phyloP scores from a whole-genome alignment of 2,797 vertebrate species.

The Oryzias dopingdopingensis region DNA sequence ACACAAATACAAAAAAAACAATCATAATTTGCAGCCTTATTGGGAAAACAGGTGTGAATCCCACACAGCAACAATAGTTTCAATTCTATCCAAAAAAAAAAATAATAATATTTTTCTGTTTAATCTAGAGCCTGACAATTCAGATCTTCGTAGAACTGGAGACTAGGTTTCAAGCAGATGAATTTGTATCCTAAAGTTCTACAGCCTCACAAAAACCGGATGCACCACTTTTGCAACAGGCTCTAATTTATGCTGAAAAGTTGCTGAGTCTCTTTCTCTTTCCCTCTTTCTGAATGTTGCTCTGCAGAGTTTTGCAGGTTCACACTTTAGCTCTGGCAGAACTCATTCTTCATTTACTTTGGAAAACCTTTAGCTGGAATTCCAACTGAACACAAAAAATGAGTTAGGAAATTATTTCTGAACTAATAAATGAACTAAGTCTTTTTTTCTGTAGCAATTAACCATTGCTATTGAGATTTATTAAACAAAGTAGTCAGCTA shows the following conservation, averaged over 20 bases:
- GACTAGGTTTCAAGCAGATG: conserved; percentile 2
- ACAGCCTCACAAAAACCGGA: conserved; percentile 13
- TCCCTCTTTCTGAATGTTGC: conserved; percentile 1
- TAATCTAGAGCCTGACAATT: neutral
- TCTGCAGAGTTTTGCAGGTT: conserved; percentile 34
- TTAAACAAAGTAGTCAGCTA: neutral
- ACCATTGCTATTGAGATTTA: neutral
- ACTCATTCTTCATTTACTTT: neutral
- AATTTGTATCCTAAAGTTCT: neutral
- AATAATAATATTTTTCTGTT: neutral
- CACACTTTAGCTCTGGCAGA: conserved; percentile 22
- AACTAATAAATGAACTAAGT: neutral
- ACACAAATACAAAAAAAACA: neutral
- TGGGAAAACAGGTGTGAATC: neutral
- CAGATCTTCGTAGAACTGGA: conserved; percentile 2
- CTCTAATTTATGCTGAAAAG: conserved; percentile 2
- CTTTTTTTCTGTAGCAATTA: neutral
- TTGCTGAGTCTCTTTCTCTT: conserved; percentile 11
- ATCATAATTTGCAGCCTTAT: neutral
- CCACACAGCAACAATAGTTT: neutral
- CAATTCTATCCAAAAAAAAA: neutral
- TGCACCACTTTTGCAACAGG: conserved; percentile 16
- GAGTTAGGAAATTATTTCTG: neutral
- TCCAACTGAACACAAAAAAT: neutral
- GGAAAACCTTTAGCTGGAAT: neutral